Percentiles rank a stretch among this genome's conserved stretches.
These are phyloP conservation scores for Eulacestoma nigropectus DNA, from an alignment of 2,113 vertebrate genomes.

Conservation along the genomic window DNA sequence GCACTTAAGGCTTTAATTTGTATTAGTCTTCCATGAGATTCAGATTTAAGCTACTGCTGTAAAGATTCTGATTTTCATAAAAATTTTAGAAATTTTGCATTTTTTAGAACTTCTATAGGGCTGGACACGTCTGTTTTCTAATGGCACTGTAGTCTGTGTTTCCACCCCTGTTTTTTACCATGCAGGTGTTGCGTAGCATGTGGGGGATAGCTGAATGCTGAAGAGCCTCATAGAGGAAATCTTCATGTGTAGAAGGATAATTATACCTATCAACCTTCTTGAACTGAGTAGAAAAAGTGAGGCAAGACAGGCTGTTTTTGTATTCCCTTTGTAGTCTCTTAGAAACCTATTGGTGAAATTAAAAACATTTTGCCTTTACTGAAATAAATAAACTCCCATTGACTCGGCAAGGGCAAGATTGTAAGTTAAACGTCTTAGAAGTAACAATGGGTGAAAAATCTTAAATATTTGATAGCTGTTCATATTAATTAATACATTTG, in stretches of 20 bases:
- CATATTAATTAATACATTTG: background rate
- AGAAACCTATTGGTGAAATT: background rate
- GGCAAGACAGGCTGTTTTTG: background rate
- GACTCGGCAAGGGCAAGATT: background rate
- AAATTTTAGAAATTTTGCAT: background rate
- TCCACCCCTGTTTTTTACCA: background rate
- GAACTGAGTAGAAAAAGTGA: background rate
- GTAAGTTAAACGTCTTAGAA: background rate
- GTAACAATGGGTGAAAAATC: background rate
- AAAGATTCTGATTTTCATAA: background rate
- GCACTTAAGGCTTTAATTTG: background rate
- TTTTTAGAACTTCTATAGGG: background rate
- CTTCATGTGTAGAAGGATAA: background rate
- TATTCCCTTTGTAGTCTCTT: background rate
- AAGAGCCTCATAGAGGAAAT: background rate
- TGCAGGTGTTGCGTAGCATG: background rate
- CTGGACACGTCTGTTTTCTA: background rate
- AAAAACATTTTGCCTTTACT: background rate
- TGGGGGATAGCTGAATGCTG: background rate
- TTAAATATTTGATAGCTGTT: background rate
- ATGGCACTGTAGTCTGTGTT: background rate
- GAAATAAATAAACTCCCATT: background rate
- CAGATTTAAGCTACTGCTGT: background rate
- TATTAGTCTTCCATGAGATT: background rate
- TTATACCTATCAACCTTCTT: background rate